Percentiles rank a stretch among this genome's conserved stretches.
Evolutionary conservation across 2,113 vertebrate species (phyloP).

Genomic region (Equus przewalskii): DNA sequence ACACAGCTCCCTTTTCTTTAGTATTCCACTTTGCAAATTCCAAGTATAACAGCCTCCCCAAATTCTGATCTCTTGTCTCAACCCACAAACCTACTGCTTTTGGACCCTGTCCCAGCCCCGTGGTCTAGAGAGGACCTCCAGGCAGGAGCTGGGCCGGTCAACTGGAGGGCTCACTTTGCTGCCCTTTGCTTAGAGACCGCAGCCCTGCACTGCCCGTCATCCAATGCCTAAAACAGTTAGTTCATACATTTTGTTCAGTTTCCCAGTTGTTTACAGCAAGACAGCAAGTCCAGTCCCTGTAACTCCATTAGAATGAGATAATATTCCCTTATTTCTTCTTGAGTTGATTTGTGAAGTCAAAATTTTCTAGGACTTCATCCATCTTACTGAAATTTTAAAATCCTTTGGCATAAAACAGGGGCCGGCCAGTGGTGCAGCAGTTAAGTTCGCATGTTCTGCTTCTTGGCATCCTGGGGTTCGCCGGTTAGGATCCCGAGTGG

Average conservation of each 20-base stretch:
- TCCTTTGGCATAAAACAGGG: neutral
- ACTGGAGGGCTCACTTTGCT: neutral
- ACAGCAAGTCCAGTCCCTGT: neutral
- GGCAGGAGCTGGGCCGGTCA: neutral
- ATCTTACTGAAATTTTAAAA: neutral
- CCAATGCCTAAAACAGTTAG: neutral
- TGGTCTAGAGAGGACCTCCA: neutral
- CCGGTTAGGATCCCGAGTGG: too few relatives aligned
- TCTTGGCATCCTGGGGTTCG: too few relatives aligned
- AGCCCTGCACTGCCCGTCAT: neutral
- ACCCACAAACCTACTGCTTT: neutral
- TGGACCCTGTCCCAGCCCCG: neutral
- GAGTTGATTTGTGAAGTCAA: neutral
- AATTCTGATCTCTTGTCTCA: neutral
- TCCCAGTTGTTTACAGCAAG: neutral
- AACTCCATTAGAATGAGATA: neutral
- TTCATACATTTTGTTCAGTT: neutral
- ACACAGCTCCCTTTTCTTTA: neutral
- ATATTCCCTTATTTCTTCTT: neutral
- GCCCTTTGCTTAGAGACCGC: neutral
- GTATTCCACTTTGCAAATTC: neutral
- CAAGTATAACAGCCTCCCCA: neutral
- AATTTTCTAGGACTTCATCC: neutral
- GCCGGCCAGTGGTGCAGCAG: too few relatives aligned
- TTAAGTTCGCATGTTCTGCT: too few relatives aligned